These are phyloP conservation scores for Apis florea DNA, from an alignment of 1,140 invertebrate species.

Conservation along the genomic window DNA sequence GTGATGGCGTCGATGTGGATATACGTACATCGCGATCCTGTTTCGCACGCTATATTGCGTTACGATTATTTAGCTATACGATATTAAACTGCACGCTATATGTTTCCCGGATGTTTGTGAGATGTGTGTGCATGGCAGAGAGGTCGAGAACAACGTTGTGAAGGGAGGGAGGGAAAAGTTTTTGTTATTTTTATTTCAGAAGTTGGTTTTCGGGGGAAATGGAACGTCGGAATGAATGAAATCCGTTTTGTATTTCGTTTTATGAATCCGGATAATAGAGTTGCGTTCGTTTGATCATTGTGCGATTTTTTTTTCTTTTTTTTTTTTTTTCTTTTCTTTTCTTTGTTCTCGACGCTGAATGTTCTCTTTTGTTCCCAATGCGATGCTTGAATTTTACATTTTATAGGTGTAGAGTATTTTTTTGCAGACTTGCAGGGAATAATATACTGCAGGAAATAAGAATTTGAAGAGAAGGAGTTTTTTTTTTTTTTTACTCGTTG, in stretches of 20 bases:
- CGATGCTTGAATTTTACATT: too few relatives aligned
- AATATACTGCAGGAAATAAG: not conserved
- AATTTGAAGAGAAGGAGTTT: not conserved
- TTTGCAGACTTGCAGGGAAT: too few relatives aligned
- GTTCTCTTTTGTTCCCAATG: too few relatives aligned
- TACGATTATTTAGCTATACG: constrained; percentile 3
- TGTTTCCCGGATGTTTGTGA: not conserved
- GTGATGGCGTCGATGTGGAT: not conserved
- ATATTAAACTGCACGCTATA: not conserved
- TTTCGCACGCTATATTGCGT: not conserved
- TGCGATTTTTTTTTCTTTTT: not conserved
- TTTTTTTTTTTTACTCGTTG: not conserved
- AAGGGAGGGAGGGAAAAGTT: not conserved
- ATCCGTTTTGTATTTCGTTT: not conserved
- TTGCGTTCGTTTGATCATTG: not conserved
- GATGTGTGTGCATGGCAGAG: not conserved
- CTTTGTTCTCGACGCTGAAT: too few relatives aligned
- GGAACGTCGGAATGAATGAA: not conserved
- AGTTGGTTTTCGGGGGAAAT: not conserved
- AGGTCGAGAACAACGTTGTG: not conserved
- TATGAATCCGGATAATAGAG: not conserved
- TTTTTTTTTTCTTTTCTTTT: too few relatives aligned
- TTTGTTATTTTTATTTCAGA: not conserved
- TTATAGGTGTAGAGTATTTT: not conserved
- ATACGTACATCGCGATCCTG: not conserved